Evolutionary conservation across 2,113 vertebrate genomes (phyloP).

Genomic region (Notechis scutatus): DNA sequence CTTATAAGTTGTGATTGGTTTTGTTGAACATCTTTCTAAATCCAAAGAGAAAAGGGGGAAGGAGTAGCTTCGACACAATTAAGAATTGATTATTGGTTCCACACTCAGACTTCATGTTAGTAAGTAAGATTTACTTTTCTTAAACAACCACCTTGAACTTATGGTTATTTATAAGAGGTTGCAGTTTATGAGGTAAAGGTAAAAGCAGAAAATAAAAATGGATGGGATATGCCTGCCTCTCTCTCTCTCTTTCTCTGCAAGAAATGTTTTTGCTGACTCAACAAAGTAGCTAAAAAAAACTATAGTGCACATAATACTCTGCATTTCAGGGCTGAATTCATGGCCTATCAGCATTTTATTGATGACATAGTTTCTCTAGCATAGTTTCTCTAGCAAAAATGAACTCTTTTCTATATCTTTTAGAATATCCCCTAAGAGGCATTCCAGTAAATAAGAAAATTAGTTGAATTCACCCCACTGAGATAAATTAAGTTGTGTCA

Average conservation of each 20-base stretch:
- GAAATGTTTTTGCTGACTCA: neutral
- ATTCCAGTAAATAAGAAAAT: neutral
- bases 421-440: neutral
- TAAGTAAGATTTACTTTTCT: neutral
- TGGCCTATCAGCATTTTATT: neutral
- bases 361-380: neutral
- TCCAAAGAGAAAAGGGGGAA: neutral
- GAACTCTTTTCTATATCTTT: neutral
- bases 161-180: neutral
- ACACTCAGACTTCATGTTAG: neutral
- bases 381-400: neutral
- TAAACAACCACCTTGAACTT: neutral
- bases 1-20: neutral
- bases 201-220: neutral
- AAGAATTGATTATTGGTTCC: neutral
- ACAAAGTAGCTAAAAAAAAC: neutral
- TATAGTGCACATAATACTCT: neutral
- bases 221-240: neutral
- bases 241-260: neutral
- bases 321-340: neutral
- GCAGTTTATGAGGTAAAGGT: neutral
- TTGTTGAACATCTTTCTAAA: neutral
- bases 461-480: neutral
- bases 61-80: neutral
- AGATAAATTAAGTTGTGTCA: neutral